Evolutionary conservation across 2,888 invertebrate species (phyloP).

Genomic region (Odontocerum albicorne): DNA sequence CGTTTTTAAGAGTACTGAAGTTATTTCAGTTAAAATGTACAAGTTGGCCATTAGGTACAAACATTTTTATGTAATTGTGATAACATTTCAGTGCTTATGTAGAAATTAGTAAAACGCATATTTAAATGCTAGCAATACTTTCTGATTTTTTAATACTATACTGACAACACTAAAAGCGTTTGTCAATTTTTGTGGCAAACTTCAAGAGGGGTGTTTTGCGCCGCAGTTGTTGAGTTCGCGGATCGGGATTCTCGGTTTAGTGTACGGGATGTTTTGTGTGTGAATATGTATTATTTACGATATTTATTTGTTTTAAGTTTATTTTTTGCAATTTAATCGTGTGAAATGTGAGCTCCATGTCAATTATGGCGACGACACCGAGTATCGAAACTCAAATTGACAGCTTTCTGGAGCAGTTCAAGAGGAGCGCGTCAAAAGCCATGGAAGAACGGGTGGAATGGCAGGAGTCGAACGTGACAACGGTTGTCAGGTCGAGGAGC

Average conservation of each 20-base stretch:
- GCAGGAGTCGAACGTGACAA: constrained; percentile 53
- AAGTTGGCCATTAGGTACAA: no score
- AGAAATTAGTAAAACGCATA: no score
- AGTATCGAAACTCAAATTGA: constrained; percentile 83
- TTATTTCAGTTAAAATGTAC: no score
- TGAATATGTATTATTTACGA: constrained; percentile 5
- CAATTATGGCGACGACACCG: constrained; percentile 63
- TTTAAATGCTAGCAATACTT: no score
- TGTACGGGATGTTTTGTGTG: constrained; percentile 1
- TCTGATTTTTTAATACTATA: no score
- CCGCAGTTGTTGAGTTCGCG: not conserved
- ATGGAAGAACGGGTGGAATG: constrained; percentile 66
- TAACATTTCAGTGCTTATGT: no score
- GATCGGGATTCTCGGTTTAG: not conserved
- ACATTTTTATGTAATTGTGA: no score
- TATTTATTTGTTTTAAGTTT: constrained; percentile 12
- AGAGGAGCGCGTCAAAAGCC: constrained; percentile 75
- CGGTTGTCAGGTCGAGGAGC: constrained; percentile 54
- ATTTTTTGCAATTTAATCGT: not conserved
- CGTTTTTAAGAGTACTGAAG: no score
- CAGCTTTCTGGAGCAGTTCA: constrained; percentile 81
- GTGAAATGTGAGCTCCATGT: constrained; percentile 3
- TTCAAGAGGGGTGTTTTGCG: constrained; percentile 16
- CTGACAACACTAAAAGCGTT: constrained; percentile 13
- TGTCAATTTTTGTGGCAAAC: constrained; percentile 19